phyloP scores from a whole-genome alignment of 2,113 vertebrate species.

The Solenodon paradoxus region DNA sequence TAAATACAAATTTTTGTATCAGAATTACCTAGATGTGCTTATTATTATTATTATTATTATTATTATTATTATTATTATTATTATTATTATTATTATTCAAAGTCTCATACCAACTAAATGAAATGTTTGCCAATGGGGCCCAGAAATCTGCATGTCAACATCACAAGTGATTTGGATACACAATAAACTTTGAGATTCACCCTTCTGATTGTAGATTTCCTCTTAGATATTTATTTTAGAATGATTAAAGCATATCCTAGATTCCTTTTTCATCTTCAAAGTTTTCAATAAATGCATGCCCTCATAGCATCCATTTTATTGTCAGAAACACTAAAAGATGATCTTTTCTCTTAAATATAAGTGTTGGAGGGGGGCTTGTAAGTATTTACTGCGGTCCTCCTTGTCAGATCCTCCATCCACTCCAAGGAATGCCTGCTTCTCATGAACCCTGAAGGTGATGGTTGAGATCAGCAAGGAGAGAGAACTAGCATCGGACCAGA shows the following conservation, averaged over 20 bases:
- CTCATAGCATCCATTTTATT: background rate
- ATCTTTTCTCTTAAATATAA: background rate
- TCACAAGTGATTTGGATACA: background rate
- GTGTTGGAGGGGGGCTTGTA: background rate
- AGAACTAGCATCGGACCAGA: background rate
- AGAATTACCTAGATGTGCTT: background rate
- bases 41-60: too few relatives aligned
- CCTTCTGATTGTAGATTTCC: background rate
- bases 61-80: too few relatives aligned
- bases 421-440: background rate
- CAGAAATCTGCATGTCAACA: background rate
- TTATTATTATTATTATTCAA: too few relatives aligned
- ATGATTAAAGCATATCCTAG: background rate
- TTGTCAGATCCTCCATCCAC: background rate
- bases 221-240: background rate
- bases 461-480: background rate
- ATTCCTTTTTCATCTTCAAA: background rate
- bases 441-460: background rate
- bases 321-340: background rate
- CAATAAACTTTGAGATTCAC: background rate
- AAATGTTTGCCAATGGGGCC: background rate
- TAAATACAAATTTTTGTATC: conserved; percentile 16
- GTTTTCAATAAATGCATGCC: background rate
- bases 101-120: background rate
- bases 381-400: background rate